Evolutionary conservation across 2,113 vertebrate species (phyloP).

Genomic region (Mugil cephalus): DNA sequence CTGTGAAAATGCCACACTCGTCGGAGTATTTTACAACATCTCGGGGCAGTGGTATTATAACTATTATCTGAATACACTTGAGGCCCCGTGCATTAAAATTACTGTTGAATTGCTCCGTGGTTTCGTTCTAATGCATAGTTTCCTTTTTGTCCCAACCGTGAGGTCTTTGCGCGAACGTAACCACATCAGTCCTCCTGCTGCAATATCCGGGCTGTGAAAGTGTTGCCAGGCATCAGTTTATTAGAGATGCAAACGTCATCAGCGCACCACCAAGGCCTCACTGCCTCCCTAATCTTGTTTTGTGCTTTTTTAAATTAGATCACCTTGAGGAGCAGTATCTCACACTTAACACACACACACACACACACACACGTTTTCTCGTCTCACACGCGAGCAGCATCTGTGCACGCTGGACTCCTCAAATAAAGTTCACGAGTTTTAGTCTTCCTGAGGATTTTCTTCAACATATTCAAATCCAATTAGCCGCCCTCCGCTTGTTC

Average conservation of each 20-base stretch:
- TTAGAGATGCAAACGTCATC: slow-evolving; percentile 57
- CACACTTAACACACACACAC: neutral
- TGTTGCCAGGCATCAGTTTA: slow-evolving; percentile 63
- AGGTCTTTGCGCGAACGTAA: slow-evolving; percentile 21
- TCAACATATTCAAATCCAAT: slow-evolving; percentile 70
- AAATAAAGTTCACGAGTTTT: slow-evolving; percentile 16
- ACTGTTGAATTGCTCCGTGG: slow-evolving; percentile 1
- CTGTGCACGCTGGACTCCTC: neutral
- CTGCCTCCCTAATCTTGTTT: slow-evolving; percentile 62
- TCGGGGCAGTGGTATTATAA: slow-evolving; percentile 16
- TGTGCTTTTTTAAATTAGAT: slow-evolving; percentile 56
- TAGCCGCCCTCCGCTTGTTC: slow-evolving; percentile 52
- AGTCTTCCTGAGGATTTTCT: slow-evolving; percentile 43
- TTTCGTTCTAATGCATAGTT: slow-evolving; percentile 28
- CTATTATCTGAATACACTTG: slow-evolving; percentile 19
- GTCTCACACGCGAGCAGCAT: neutral
- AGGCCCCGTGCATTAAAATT: slow-evolving; percentile 21
- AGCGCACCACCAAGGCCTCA: neutral
- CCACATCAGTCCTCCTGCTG: slow-evolving; percentile 35
- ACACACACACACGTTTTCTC: neutral
- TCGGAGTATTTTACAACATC: slow-evolving; percentile 28
- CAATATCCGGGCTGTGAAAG: slow-evolving; percentile 43
- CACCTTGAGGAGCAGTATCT: slow-evolving; percentile 33
- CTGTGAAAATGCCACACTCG: slow-evolving; percentile 38
- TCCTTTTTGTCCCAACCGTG: slow-evolving; percentile 14